These are phyloP conservation scores for Antedon mediterranea DNA, from an alignment of 53 echinoderm and acorn worm species.

Conservation along the genomic window DNA sequence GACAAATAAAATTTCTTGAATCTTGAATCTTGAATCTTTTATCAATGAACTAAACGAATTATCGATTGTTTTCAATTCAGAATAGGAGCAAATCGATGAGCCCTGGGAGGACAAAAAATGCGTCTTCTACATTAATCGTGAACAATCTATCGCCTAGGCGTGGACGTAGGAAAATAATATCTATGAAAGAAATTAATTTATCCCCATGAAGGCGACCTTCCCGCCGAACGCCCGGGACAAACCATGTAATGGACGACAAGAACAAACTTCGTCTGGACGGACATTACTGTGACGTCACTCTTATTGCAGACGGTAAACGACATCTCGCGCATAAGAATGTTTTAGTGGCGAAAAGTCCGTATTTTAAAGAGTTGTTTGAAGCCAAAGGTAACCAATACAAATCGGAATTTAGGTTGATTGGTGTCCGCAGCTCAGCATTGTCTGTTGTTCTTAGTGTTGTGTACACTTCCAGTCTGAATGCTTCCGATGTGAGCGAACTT, in stretches of 20 bases:
- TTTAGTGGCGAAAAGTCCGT: constrained; percentile 26
- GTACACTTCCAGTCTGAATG: constrained; percentile 4
- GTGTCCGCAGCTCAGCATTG: not conserved
- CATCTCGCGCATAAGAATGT: constrained; percentile 16
- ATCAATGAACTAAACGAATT: not conserved
- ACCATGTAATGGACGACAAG: not conserved
- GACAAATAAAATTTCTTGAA: no score
- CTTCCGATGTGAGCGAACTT: not conserved
- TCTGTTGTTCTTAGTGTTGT: constrained; percentile 2
- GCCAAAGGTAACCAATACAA: not conserved
- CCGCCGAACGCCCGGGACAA: not conserved
- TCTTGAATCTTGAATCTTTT: no score
- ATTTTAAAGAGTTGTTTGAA: constrained; percentile 26
- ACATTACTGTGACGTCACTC: constrained; percentile 20
- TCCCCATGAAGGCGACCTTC: not conserved
- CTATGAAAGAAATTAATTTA: not conserved
- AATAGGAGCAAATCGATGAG: not conserved
- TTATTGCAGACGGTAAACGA: constrained; percentile 20
- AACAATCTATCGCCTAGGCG: constrained; percentile 21
- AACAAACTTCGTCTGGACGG: not conserved
- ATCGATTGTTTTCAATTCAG: not conserved
- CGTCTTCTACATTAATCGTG: not conserved
- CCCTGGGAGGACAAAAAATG: not conserved
- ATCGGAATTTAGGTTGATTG: constrained; percentile 1
- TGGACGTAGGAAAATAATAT: not conserved